Percentiles rank a stretch among this genome's conserved stretches.
Conservation (phyloP, 2,888 invertebrate genomes). For the Hemistola chrysoprasaria region DNA sequence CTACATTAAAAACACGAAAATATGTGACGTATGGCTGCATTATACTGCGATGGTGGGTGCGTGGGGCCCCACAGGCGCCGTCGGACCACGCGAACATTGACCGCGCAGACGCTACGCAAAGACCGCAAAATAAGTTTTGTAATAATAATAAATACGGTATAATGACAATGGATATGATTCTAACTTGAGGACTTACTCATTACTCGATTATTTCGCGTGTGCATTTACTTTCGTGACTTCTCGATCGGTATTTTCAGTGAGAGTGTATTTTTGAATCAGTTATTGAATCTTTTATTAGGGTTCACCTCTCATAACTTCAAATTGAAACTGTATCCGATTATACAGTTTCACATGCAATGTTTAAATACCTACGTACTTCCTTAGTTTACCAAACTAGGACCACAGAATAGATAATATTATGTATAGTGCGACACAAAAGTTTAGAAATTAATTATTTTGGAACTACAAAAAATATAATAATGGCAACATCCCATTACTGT, state of each 20-base stretch:
- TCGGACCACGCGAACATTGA: slow-evolving; percentile 58
- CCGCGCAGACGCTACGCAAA: slow-evolving; percentile 47
- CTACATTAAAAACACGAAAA: slow-evolving; percentile 26
- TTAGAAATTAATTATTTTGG: too few species aligned
- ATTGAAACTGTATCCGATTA: too few species aligned
- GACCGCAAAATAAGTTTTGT: slow-evolving; percentile 36
- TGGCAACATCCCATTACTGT: too few species aligned
- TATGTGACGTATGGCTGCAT: slow-evolving; percentile 46
- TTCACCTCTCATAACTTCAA: too few species aligned
- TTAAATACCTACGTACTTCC: slow-evolving; percentile 1
- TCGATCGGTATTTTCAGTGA: slow-evolving; percentile 5
- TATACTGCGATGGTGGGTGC: slow-evolving; percentile 63
- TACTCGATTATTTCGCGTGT: slow-evolving; percentile 1
- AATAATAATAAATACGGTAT: too few species aligned
- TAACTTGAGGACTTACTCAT: too few species aligned
- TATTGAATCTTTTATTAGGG: slow-evolving; percentile 21
- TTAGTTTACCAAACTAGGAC: too few species aligned
- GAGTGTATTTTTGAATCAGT: neutral
- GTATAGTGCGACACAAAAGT: too few species aligned
- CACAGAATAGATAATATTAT: too few species aligned
- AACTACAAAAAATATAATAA: too few species aligned
- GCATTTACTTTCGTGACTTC: slow-evolving; percentile 7
- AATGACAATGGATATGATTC: too few species aligned
- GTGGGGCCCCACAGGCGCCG: slow-evolving; percentile 58
- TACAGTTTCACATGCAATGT: neutral